Conservation (phyloP, 2,888 invertebrate species). For the Drosophila fungiperda region DNA sequence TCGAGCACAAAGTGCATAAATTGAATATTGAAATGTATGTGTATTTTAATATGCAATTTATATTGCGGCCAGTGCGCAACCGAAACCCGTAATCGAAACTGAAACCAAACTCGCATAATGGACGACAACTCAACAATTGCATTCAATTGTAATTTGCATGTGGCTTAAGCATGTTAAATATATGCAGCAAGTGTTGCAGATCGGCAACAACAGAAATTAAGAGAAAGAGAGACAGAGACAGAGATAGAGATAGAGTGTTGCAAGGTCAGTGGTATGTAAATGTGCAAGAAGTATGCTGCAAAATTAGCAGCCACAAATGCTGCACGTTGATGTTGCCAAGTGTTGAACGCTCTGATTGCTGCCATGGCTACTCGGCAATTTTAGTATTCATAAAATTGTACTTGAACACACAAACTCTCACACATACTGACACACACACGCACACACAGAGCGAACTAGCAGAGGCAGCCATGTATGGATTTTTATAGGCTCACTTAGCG, state of each 20-base stretch:
- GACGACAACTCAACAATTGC: constrained; percentile 44
- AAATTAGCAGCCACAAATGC: constrained; percentile 65
- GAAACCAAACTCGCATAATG: constrained; percentile 26
- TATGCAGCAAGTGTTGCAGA: constrained; percentile 6
- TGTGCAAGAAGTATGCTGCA: constrained; percentile 39
- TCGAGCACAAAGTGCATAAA: constrained; percentile 37
- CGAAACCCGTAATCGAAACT: constrained; percentile 22
- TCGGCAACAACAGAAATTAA: not conserved
- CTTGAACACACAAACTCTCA: constrained; percentile 54
- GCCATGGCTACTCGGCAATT: constrained; percentile 39
- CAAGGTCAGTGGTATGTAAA: constrained; percentile 50
- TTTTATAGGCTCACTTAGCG: constrained; percentile 81
- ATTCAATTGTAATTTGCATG: constrained; percentile 37
- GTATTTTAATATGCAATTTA: constrained; percentile 67
- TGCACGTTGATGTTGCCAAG: constrained; percentile 58
- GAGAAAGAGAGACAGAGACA: not conserved
- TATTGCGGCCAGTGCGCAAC: constrained; percentile 45
- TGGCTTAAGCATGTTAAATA: constrained; percentile 36
- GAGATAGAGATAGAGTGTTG: not conserved
- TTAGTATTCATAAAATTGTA: constrained; percentile 77
- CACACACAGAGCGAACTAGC: constrained; percentile 6
- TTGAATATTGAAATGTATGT: constrained; percentile 45
- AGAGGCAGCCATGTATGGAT: constrained; percentile 67
- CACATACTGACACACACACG: not conserved
- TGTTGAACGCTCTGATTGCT: constrained; percentile 76